Base-by-base conservation (phyloP, 2,797 vertebrate species). In the Sebastes steindachneri region DNA sequence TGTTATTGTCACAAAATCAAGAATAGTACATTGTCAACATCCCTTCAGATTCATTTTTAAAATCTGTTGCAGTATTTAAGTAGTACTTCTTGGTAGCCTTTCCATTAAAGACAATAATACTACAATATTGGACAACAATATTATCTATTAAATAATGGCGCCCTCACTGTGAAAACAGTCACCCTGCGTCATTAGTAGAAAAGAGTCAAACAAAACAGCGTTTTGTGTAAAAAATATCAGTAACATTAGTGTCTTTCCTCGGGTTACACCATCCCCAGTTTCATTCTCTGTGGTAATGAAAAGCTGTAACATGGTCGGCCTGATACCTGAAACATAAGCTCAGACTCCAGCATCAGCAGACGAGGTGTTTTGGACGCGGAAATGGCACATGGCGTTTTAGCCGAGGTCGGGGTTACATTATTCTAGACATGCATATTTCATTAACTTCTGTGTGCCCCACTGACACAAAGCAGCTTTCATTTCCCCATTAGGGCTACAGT, bases 381-480 rank as follows among this genome's bases (percentile, higher is more conserved):
- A 87, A 78, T 63, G 75, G 66, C 75, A 73, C 78, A 54, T 77
- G 53, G 64, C 9, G 15, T 78, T 84, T 82, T 71, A 88, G 77
- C 71, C 10, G 7, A 64, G 79, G 85, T 82, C 25, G 12, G 58
- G 73, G 75, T 93, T 89, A 80, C 83, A 86, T 90, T 86, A 83
- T 88, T 82, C 73, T 78, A 75, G 72, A 72, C 86, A 83, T 92
- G 71, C 84, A 90, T 90, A 91, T 92, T 93, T 92, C 73, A 92
- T 91, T 86, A 87, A 88, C 73, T 75, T 85, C 72, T 82, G 71
- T 84, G 87, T 83, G 82, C 59, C 89, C 83, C 84, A 84, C 77
- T 81, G 89, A 93, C 85, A 91, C 89, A 90, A 77, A 78, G 87
- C 82, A 80, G 89, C 93, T 94, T 93, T 93, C 90, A 86, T 89